Conservation (phyloP, 2,888 invertebrate species). For the Esperia sulphurella region DNA sequence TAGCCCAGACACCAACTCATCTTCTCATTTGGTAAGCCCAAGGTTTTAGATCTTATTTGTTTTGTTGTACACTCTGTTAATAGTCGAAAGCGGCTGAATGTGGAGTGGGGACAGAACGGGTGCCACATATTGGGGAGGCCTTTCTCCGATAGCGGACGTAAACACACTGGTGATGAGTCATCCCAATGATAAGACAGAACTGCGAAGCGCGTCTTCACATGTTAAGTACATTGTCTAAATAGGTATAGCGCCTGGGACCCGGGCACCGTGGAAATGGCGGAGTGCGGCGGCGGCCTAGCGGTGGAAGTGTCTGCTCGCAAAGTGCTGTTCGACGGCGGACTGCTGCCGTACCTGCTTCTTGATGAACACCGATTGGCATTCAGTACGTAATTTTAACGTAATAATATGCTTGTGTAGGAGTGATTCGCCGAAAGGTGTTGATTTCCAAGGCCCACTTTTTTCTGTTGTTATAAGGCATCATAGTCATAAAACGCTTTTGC, state of each 20-base stretch:
- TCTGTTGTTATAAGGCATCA: too few species aligned
- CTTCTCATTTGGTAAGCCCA: conserved; percentile 92
- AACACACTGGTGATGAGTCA: too few species aligned
- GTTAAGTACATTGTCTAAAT: not conserved
- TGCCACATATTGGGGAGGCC: not conserved
- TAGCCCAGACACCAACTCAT: conserved; percentile 94
- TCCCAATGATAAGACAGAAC: too few species aligned
- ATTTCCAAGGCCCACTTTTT: too few species aligned
- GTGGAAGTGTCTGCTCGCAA: conserved; percentile 47
- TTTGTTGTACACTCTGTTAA: too few species aligned
- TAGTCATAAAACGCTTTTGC: too few species aligned
- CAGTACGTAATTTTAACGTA: conserved; percentile 45
- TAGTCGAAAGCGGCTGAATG: too few species aligned
- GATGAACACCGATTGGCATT: conserved; percentile 71
- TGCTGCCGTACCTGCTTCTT: conserved; percentile 48
- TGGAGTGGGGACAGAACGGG: too few species aligned
- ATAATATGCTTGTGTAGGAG: too few species aligned
- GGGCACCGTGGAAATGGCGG: conserved; percentile 63
- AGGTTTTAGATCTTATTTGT: not conserved
- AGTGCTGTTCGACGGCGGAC: conserved; percentile 57
- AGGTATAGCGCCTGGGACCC: conserved; percentile 74
- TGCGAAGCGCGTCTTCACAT: too few species aligned
- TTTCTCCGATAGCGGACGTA: not conserved
- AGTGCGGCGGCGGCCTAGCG: conserved; percentile 62
- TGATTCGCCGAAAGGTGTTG: not conserved